Conservation (phyloP, 2,797 vertebrate genomes). For the Mormyrus hasselquistii region DNA sequence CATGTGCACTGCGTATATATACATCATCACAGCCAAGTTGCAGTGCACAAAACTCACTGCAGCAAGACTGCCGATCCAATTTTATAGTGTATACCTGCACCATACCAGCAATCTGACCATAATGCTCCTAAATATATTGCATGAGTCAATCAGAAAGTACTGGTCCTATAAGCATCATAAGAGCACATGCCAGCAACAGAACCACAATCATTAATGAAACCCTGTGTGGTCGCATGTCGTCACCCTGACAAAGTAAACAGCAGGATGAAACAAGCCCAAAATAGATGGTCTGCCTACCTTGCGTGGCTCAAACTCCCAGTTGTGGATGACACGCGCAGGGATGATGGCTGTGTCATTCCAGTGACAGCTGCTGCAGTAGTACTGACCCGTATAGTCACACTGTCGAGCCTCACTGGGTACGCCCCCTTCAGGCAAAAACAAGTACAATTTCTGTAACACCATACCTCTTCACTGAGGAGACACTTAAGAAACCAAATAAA, state of each 20-base stretch:
- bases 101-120: neutral
- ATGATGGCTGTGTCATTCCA: slow-evolving; percentile 89
- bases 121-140: neutral
- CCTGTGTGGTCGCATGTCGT: neutral
- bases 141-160: neutral
- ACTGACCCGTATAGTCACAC: slow-evolving; percentile 94
- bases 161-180: neutral
- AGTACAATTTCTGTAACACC: neutral
- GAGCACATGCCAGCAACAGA: neutral
- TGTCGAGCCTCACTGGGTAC: slow-evolving; percentile 86
- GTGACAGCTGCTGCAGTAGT: slow-evolving; percentile 94
- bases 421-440: slow-evolving; percentile 61
- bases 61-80: neutral
- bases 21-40: neutral
- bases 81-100: neutral
- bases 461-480: neutral
- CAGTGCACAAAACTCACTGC: neutral
- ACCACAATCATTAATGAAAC: neutral
- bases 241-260: neutral
- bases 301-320: slow-evolving; percentile 92
- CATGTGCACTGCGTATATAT: neutral
- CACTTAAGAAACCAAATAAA: neutral
- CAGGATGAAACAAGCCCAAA: neutral
- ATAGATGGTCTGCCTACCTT: slow-evolving; percentile 65
- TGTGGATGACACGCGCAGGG: slow-evolving; percentile 89